These are phyloP conservation scores for Trissoscelio sp. DNA, from an alignment of 2,888 invertebrate genomes.

Conservation along the genomic window DNA sequence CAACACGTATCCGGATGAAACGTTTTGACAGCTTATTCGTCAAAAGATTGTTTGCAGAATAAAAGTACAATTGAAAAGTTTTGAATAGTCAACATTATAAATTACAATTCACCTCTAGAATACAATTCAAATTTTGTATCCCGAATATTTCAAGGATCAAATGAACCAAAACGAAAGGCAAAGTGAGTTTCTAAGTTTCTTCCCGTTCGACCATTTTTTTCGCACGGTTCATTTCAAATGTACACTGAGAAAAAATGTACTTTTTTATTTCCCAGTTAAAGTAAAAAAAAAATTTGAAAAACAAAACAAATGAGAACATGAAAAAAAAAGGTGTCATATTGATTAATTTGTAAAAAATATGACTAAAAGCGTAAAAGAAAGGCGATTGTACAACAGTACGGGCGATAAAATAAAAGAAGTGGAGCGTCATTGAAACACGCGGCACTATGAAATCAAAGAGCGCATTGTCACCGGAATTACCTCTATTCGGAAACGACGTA, in stretches of 20 bases:
- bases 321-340: constrained; percentile 32
- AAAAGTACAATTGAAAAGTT: not conserved
- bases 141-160: not conserved
- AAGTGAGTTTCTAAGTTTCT: constrained; percentile 4
- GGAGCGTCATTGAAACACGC: constrained; percentile 79
- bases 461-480: constrained; percentile 83
- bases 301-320: not conserved
- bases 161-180: not conserved
- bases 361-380: constrained; percentile 50
- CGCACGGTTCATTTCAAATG: not conserved
- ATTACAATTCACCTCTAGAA: too few relatives aligned
- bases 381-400: constrained; percentile 50
- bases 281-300: not conserved
- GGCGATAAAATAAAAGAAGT: constrained; percentile 61
- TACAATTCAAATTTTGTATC: too few relatives aligned
- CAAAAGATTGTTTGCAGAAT: constrained; percentile 24
- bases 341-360: constrained; percentile 54
- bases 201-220: not conserved
- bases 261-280: not conserved
- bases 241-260: not conserved
- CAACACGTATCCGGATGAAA: constrained; percentile 3
- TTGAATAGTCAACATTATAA: not conserved
- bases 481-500: constrained; percentile 83
- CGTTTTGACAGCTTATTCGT: constrained; percentile 31
- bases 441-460: constrained; percentile 83